Evolutionary conservation across 2,888 invertebrate genomes (phyloP).

Genomic region (Zaprionus obscuricornis): DNA sequence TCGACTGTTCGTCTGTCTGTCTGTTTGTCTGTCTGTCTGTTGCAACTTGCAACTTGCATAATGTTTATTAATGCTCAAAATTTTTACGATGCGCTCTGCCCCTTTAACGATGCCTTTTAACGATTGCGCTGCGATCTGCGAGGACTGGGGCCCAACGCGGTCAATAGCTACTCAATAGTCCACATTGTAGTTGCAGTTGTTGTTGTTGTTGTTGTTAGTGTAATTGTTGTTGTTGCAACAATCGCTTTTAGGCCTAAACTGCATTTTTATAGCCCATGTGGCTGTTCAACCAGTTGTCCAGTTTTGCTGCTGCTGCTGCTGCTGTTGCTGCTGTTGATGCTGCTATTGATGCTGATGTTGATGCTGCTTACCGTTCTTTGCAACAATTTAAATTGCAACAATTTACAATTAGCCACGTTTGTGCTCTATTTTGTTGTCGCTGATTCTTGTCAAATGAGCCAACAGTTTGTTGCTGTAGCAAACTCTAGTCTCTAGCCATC

Average conservation of each 20-base stretch:
- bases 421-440: slow-evolving; percentile 71
- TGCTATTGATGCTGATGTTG: slow-evolving; percentile 9
- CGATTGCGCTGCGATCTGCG: slow-evolving; percentile 39
- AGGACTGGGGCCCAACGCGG: slow-evolving; percentile 25
- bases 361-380: slow-evolving; percentile 52
- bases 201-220: slow-evolving; percentile 14
- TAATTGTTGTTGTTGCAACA: slow-evolving; percentile 22
- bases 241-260: slow-evolving; percentile 63
- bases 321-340: slow-evolving; percentile 7
- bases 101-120: slow-evolving; percentile 68
- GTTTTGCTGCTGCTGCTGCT: slow-evolving; percentile 32
- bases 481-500: slow-evolving; percentile 23
- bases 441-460: slow-evolving; percentile 54
- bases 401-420: slow-evolving; percentile 80
- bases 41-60: slow-evolving; percentile 59
- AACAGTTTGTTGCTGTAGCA: slow-evolving; percentile 34
- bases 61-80: slow-evolving; percentile 73
- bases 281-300: too few species aligned
- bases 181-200: slow-evolving; percentile 12
- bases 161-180: slow-evolving; percentile 49
- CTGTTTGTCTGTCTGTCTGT: slow-evolving; percentile 1
- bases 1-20: slow-evolving; percentile 28
- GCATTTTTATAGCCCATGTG: slow-evolving; percentile 58
- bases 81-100: slow-evolving; percentile 65
- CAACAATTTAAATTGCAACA: slow-evolving; percentile 79